A percentile compares a stretch with the other conserved stretches of the same genome.
phyloP scores from a whole-genome alignment of 2,888 invertebrate species.

The Oxycera nigricornis region DNA sequence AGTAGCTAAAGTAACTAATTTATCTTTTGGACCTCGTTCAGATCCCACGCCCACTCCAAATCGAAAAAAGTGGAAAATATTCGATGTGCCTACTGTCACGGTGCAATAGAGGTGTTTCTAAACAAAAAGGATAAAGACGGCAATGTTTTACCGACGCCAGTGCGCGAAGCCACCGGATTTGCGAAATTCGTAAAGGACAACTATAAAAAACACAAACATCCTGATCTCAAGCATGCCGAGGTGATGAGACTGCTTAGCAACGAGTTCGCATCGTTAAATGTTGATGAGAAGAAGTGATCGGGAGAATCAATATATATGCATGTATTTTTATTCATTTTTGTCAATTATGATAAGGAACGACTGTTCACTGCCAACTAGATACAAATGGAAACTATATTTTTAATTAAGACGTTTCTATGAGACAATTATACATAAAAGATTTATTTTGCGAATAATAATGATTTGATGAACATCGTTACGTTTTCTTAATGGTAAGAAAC shows the following conservation, averaged over 20 bases:
- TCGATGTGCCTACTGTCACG: slow-evolving; percentile 57
- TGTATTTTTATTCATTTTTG: no score
- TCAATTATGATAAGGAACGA: no score
- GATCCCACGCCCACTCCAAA: slow-evolving; percentile 60
- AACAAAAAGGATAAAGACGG: slow-evolving; percentile 60
- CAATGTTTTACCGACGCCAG: slow-evolving; percentile 55
- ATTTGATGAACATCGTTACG: no score
- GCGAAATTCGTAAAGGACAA: slow-evolving; percentile 61
- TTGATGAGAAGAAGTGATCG: slow-evolving; percentile 4
- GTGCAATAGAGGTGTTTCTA: slow-evolving; percentile 55
- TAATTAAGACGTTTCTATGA: no score
- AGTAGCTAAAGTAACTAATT: no score
- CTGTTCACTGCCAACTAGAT: no score
- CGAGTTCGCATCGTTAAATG: slow-evolving; percentile 54
- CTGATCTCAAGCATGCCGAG: slow-evolving; percentile 56
- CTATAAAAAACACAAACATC: slow-evolving; percentile 55
- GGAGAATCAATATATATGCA: background rate
- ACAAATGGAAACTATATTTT: no score
- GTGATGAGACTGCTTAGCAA: slow-evolving; percentile 59
- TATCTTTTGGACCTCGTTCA: slow-evolving; percentile 49
- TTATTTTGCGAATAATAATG: no score
- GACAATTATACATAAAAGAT: no score
- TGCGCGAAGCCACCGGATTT: slow-evolving; percentile 57
- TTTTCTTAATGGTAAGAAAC: no score
- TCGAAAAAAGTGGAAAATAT: slow-evolving; percentile 60